Evolutionary conservation across 2,113 vertebrate genomes (phyloP).

Genomic region (Paratilapia polleni): DNA sequence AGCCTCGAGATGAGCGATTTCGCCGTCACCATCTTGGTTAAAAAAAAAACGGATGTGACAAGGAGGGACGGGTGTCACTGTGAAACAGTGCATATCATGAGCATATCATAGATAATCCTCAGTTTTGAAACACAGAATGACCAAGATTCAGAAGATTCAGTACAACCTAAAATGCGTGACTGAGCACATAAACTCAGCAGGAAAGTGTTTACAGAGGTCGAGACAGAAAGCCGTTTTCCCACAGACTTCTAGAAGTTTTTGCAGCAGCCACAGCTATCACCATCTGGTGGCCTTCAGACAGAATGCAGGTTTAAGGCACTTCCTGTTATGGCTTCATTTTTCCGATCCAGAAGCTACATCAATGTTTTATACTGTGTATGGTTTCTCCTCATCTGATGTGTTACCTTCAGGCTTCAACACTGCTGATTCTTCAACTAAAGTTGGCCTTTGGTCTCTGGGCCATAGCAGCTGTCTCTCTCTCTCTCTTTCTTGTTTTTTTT

Average conservation of each 20-base stretch:
- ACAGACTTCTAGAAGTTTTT: background rate
- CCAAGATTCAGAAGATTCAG: background rate
- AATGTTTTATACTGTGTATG: background rate
- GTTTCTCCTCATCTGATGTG: background rate
- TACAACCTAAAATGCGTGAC: background rate
- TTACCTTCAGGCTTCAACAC: background rate
- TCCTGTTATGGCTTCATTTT: background rate
- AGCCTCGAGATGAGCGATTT: background rate
- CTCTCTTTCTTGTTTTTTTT: no score
- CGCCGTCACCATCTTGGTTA: background rate
- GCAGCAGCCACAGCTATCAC: background rate
- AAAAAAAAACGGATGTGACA: background rate
- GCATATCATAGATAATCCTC: no score
- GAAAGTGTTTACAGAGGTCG: background rate
- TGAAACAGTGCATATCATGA: no score
- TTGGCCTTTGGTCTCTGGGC: background rate
- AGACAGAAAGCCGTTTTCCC: background rate
- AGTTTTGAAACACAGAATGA: no score
- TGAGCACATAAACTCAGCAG: background rate
- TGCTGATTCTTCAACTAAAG: background rate
- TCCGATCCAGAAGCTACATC: background rate
- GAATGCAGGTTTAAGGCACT: no score
- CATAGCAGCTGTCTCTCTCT: background rate
- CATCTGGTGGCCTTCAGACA: background rate
- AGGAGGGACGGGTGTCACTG: background rate